Percentiles rank a stretch among this genome's conserved stretches.
Conservation (phyloP, 2,888 invertebrate genomes). For the Microdon myrmicae region DNA sequence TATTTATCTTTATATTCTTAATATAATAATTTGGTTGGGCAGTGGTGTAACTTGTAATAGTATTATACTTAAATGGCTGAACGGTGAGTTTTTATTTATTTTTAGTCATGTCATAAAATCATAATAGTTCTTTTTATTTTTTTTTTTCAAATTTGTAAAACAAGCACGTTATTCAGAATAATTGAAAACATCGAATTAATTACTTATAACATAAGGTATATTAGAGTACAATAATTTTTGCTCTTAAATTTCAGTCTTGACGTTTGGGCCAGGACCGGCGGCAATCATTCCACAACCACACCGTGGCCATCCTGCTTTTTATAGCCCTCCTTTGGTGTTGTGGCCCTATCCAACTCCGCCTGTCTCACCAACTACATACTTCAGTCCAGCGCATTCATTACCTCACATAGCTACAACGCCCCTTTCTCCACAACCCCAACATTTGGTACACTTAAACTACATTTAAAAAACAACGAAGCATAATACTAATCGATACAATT, state of each 20-base stretch:
- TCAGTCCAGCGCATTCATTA: constrained; percentile 71
- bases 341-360: constrained; percentile 96
- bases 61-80: constrained; percentile 61
- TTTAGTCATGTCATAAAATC: too few relatives aligned
- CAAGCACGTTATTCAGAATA: constrained; percentile 9
- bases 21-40: constrained; percentile 65
- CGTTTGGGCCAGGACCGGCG: constrained; percentile 69
- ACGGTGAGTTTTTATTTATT: constrained; percentile 65
- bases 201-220: too few relatives aligned
- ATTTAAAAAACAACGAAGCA: background rate
- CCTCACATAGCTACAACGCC: constrained; percentile 56
- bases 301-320: constrained; percentile 69
- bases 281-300: constrained; percentile 70
- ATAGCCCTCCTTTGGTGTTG: constrained; percentile 80
- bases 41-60: constrained; percentile 62
- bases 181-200: background rate
- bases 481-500: too few relatives aligned
- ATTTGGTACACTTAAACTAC: constrained; percentile 57
- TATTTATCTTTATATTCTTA: constrained; percentile 47
- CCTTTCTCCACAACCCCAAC: constrained; percentile 56
- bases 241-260: too few relatives aligned
- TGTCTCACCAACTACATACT: constrained; percentile 90
- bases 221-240: too few relatives aligned
- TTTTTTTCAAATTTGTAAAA: constrained; percentile 36
- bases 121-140: constrained; percentile 20